phyloP scores from a whole-genome alignment of 2,797 vertebrate genomes.

The Xenops minutus region DNA sequence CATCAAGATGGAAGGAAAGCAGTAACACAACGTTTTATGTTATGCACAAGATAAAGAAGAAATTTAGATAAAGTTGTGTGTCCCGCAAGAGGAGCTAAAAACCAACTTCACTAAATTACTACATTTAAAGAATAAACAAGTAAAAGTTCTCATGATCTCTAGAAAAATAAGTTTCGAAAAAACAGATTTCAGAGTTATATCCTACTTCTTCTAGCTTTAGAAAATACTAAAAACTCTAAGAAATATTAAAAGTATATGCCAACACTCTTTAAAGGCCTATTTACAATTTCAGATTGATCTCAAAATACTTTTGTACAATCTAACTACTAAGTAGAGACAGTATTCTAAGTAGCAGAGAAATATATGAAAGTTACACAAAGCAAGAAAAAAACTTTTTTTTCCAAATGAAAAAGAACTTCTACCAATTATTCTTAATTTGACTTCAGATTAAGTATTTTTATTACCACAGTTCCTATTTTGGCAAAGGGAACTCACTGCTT shows the following conservation, averaged over 20 bases:
- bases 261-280: neutral
- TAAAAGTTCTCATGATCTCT: neutral
- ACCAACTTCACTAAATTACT: neutral
- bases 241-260: neutral
- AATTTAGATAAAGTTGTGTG: neutral
- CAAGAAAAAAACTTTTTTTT: neutral
- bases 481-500: neutral
- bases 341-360: neutral
- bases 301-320: neutral
- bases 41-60: neutral
- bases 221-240: neutral
- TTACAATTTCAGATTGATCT: neutral
- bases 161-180: neutral
- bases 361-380: neutral
- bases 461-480: neutral
- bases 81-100: neutral
- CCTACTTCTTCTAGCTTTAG: neutral
- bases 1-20: neutral
- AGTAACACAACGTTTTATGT: neutral
- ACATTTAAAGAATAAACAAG: neutral
- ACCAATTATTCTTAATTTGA: neutral
- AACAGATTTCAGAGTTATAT: neutral
- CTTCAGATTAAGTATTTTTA: neutral
- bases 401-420: neutral
- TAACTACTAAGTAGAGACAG: neutral